Percentiles rank a stretch among this genome's conserved stretches.
phyloP scores from a whole-genome alignment of 2,113 vertebrate genomes.

The Ophthalmolycus amberensis region DNA sequence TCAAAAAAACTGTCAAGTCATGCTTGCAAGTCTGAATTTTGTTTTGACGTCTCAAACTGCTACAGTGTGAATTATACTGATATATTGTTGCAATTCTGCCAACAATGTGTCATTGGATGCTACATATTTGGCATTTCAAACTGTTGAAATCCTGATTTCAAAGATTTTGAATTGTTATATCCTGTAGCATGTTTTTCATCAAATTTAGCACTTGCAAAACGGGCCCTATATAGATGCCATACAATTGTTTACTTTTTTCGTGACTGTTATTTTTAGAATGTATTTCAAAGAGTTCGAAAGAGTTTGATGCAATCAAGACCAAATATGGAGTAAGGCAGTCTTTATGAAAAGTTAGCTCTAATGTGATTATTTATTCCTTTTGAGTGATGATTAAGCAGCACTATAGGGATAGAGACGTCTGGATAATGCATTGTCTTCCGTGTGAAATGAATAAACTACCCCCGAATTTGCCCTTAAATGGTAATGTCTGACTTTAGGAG shows the following conservation, averaged over 20 bases:
- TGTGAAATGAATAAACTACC: neutral
- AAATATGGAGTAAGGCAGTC: neutral
- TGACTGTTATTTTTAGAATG: constrained; percentile 9
- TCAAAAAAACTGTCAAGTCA: neutral
- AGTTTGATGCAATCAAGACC: neutral
- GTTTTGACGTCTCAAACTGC: neutral
- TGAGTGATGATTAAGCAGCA: neutral
- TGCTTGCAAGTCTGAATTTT: neutral
- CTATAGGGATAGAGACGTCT: neutral
- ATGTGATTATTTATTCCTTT: constrained; percentile 3
- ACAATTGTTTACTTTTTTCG: neutral
- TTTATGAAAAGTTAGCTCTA: neutral
- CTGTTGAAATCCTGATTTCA: too few species aligned
- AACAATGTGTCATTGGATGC: neutral
- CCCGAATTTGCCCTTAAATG: constrained; percentile 50
- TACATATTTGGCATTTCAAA: neutral
- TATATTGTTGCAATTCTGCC: neutral
- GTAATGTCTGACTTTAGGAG: constrained; percentile 20
- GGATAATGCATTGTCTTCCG: neutral
- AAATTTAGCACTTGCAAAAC: constrained; percentile 10
- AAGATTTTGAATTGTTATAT: neutral
- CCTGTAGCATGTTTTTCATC: neutral
- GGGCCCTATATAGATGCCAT: neutral
- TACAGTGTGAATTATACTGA: neutral
- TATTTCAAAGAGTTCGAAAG: constrained; percentile 2